phyloP scores from a whole-genome alignment of 2,888 invertebrate genomes.

The Muscina levida region DNA sequence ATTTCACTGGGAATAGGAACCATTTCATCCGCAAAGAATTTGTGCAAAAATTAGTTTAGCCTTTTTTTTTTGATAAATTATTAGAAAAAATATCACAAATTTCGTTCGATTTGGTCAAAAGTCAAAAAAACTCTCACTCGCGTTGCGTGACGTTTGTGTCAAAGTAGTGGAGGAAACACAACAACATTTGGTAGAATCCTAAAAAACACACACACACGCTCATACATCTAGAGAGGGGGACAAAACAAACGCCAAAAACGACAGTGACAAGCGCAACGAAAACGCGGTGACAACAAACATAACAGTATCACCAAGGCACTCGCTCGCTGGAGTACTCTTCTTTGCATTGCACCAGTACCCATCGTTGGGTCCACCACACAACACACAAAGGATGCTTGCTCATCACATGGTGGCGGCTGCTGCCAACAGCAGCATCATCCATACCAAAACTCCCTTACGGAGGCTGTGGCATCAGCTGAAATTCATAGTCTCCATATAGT shows the following conservation, averaged over 20 bases:
- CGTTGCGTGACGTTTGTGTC: conserved; percentile 76
- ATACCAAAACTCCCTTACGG: conserved; percentile 6
- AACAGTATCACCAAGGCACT: conserved; percentile 42
- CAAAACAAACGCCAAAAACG: conserved; percentile 47
- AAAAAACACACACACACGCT: conserved; percentile 40
- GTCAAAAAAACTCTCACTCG: conserved; percentile 75
- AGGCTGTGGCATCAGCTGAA: conserved; percentile 24
- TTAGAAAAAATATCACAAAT: conserved; percentile 70
- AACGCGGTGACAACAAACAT: conserved; percentile 65
- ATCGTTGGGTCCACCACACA: conserved; percentile 18
- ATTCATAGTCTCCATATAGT: conserved; percentile 14
- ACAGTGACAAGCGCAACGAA: conserved; percentile 65
- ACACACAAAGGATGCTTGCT: conserved; percentile 34
- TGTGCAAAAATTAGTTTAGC: conserved; percentile 55
- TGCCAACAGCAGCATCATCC: background rate
- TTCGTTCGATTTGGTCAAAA: conserved; percentile 70
- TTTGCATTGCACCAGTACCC: conserved; percentile 60
- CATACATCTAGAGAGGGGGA: conserved; percentile 18
- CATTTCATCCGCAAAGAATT: conserved; percentile 58
- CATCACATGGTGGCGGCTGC: conserved; percentile 23
- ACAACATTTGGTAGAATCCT: conserved; percentile 40
- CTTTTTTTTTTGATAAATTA: conserved; percentile 63
- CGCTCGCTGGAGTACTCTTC: conserved; percentile 57
- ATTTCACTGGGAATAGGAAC: conserved; percentile 66
- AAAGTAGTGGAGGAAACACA: conserved; percentile 65